A percentile compares a stretch with the other conserved stretches of the same genome.
Conservation (phyloP, 1,140 invertebrate species). For the Trachymyrmex septentrionalis region DNA sequence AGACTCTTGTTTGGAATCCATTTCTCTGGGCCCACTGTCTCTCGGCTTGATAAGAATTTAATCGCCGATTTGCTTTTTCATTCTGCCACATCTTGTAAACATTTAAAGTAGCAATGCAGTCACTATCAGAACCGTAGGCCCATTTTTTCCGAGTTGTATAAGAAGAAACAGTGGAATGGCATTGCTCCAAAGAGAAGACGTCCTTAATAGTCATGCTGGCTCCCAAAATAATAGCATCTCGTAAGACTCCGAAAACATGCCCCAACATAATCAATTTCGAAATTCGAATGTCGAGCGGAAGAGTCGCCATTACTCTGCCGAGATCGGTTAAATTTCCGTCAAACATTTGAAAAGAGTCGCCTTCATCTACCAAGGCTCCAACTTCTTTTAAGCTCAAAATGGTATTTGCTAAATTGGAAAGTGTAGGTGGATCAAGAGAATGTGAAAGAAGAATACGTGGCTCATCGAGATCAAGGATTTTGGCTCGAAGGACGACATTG, state of each 20-base stretch:
- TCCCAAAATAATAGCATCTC: slow-evolving; percentile 95
- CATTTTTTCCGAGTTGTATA: slow-evolving; percentile 94
- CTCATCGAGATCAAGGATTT: slow-evolving; percentile 94
- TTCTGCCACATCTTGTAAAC: slow-evolving; percentile 90
- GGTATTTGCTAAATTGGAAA: slow-evolving; percentile 93
- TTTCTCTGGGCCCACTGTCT: slow-evolving; percentile 90
- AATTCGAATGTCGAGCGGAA: slow-evolving; percentile 94
- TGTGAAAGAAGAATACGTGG: slow-evolving; percentile 94
- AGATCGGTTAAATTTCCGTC: slow-evolving; percentile 97
- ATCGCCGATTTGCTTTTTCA: slow-evolving; percentile 78
- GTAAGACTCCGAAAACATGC: slow-evolving; percentile 94
- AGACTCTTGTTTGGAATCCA: slow-evolving; percentile 91
- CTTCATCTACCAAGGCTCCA: slow-evolving; percentile 90
- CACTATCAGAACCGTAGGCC: slow-evolving; percentile 93
- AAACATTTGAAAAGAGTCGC: slow-evolving; percentile 86
- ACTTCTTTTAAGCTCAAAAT: slow-evolving; percentile 95
- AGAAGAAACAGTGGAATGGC: slow-evolving; percentile 88
- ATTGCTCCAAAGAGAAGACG: slow-evolving; percentile 90
- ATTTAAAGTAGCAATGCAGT: slow-evolving; percentile 93
- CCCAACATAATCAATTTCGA: slow-evolving; percentile 96
- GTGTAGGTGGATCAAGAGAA: slow-evolving; percentile 95
- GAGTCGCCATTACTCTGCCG: slow-evolving; percentile 92
- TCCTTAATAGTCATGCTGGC: slow-evolving; percentile 94
- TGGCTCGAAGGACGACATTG: slow-evolving; percentile 92
- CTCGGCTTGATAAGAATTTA: slow-evolving; percentile 85